Evolutionary conservation across 2,888 invertebrate species (phyloP), one percentile per base, ranked within the genome.

Genomic region (Pyrrhosoma nymphula): DNA sequence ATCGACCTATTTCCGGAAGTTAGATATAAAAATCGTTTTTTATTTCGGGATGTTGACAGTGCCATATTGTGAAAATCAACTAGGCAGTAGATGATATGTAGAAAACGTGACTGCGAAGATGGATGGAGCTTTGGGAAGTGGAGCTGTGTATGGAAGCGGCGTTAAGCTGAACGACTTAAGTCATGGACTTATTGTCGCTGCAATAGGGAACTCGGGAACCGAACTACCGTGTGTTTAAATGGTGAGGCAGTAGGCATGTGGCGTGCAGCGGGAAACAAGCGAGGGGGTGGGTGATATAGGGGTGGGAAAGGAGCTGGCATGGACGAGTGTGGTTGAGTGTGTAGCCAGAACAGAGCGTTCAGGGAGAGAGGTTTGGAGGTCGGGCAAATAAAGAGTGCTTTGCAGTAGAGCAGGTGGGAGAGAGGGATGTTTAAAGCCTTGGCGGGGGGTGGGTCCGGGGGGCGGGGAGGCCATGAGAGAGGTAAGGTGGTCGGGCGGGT

Each of bases 401-500:
- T 69, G 30, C 82, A 39, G 93, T 47, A 2, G 69, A 39, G 69
- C 26, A 47, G 69, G 82, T 82, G 12, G 30, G 91, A 47, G 47
- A 47, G 47, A 69, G 93, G n/a, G 91, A 69, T 63, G 91, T 18
- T 63, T 69, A 16, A 82, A 82, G 82, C 35, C 82, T 16, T 82
- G 35, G 82, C 82, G 35, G 63, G 39, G 56, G 47, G 2, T n/a
- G 56, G 63, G 91, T 20, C 18, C 60, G 56, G 90, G 90, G 8
- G 90, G 56, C 20, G 63, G 93, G 35, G 3, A 20, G 60, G 60
- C 60, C 16, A 2, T 16, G 60, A 20, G 60, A 20, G 63, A 69
- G 69, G 63, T 91, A 35, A 69, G 63, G 91, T 75, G 75, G 93
- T 63, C 47, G 75, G 93, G 93, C 63, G 93, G 93, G 93, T 93